Conservation (phyloP, 2,113 vertebrate species). For the Varanus salvator region DNA sequence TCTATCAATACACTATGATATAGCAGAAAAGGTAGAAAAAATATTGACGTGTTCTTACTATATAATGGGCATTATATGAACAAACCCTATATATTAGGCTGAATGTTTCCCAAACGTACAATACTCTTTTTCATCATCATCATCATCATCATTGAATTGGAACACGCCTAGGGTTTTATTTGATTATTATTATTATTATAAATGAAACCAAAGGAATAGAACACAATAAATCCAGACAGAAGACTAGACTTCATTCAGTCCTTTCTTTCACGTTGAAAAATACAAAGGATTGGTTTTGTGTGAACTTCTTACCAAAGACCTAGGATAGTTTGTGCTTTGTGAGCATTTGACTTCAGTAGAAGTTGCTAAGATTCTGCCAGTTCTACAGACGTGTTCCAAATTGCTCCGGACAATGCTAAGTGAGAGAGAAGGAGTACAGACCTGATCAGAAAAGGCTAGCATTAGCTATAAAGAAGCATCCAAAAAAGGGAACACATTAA, state of each 20-base stretch:
- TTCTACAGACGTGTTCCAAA: constrained; percentile 34
- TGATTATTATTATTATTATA: background rate
- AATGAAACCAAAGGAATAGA: background rate
- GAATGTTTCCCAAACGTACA: background rate
- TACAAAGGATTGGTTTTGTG: background rate
- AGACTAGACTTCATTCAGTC: background rate
- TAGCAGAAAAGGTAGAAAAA: background rate
- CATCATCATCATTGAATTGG: background rate
- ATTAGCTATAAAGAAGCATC: constrained; percentile 30
- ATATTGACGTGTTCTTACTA: background rate
- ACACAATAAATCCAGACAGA: background rate
- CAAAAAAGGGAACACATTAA: constrained; percentile 47
- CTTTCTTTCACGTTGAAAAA: accelerated
- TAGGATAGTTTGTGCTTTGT: constrained; percentile 14
- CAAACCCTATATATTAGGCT: background rate
- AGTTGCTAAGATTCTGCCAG: constrained; percentile 38
- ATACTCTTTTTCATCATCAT: background rate
- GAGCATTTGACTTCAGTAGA: constrained; percentile 34
- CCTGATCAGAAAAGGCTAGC: background rate
- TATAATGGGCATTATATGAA: background rate
- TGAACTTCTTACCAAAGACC: constrained; percentile 25
- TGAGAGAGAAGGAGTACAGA: constrained; percentile 35
- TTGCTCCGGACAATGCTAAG: constrained; percentile 22
- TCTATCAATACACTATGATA: background rate
- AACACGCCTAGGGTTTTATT: background rate